These are phyloP conservation scores for Equus przewalskii DNA, from an alignment of 2,113 vertebrate species.

Conservation along the genomic window DNA sequence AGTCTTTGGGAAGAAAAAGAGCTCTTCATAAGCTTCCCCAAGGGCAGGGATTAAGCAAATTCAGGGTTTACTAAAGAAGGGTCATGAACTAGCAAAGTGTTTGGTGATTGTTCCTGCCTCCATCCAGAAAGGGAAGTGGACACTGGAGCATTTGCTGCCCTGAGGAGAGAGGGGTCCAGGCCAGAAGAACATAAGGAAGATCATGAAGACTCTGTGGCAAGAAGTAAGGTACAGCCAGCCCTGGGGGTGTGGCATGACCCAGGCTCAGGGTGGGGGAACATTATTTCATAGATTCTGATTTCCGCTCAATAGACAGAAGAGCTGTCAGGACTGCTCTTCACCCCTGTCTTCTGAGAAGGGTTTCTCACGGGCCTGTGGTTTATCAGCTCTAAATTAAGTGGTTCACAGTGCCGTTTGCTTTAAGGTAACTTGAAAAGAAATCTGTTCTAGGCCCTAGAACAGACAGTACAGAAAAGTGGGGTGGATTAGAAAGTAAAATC, in stretches of 20 bases:
- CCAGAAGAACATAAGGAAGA: not conserved
- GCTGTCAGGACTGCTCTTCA: not conserved
- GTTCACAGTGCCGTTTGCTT: conserved; percentile 45
- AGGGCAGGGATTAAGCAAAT: not conserved
- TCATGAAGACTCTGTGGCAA: not conserved
- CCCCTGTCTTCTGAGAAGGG: not conserved
- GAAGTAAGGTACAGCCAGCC: not conserved
- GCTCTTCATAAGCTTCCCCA: not conserved
- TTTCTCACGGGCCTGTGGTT: not conserved
- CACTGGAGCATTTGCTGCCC: not conserved
- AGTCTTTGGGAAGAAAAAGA: not conserved
- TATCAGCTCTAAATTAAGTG: not conserved
- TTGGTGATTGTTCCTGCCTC: not conserved
- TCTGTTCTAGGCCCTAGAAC: conserved; percentile 45
- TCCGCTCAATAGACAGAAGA: not conserved
- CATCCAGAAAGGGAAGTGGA: not conserved
- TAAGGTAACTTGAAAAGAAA: not conserved
- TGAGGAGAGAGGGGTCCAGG: not conserved
- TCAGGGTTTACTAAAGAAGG: not conserved
- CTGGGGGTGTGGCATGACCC: rapidly evolving
- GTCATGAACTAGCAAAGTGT: not conserved
- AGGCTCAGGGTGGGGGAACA: not conserved
- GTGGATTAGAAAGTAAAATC: conserved; percentile 72
- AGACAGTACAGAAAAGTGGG: not conserved
- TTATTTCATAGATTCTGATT: not conserved